These are phyloP conservation scores for Tenthredo distinguenda DNA, from an alignment of 2,888 invertebrate genomes.

Conservation along the genomic window DNA sequence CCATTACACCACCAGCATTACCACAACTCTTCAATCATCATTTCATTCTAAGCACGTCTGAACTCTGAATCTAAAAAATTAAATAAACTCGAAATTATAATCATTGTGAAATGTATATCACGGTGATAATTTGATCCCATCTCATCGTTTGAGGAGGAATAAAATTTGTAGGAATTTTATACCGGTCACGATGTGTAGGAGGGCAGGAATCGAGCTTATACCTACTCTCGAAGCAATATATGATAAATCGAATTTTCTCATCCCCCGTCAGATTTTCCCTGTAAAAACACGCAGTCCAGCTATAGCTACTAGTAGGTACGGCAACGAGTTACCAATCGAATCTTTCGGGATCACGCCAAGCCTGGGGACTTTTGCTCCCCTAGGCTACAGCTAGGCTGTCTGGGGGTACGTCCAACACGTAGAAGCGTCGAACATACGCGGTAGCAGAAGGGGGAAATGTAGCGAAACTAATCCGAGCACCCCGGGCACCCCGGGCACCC, in stretches of 20 bases:
- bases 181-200: neutral
- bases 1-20: conserved; percentile 46
- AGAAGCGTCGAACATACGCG: conserved; percentile 70
- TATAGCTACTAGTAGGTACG: neutral
- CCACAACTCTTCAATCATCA: conserved; percentile 46
- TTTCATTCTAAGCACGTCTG: conserved; percentile 8
- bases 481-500: conserved; percentile 61
- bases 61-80: neutral
- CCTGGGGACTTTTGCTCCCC: conserved; percentile 25
- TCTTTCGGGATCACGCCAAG: conserved; percentile 36
- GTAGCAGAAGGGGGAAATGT: conserved; percentile 77
- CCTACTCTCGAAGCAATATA: conserved; percentile 6
- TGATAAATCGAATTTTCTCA: conserved; percentile 6
- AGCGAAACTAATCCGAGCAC: conserved; percentile 75
- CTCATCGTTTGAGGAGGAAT: neutral
- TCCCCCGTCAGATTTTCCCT: conserved; percentile 20
- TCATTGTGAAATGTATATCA: neutral
- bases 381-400: neutral
- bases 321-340: conserved; percentile 44
- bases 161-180: neutral
- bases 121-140: neutral
- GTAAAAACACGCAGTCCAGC: conserved; percentile 24
- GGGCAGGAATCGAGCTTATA: neutral
- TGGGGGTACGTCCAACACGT: conserved; percentile 29
- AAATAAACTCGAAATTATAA: neutral